Conservation (phyloP, 2,113 vertebrate genomes). For the Scolopax mira region DNA sequence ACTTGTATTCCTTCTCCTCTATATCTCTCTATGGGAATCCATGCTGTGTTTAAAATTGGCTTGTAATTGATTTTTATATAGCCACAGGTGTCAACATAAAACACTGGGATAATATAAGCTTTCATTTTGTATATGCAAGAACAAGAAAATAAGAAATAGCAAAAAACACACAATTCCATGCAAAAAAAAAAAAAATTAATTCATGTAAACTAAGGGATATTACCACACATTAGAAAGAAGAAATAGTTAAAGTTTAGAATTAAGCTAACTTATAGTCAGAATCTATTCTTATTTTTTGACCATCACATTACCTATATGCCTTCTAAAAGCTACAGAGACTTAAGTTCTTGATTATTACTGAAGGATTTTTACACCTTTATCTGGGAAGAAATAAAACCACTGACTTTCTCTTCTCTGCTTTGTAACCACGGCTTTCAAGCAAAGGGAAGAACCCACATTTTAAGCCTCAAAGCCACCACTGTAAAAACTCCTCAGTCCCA, state of each 20-base stretch:
- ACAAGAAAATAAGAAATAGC: not conserved
- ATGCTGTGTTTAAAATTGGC: constrained; percentile 24
- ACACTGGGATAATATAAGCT: not conserved
- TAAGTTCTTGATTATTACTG: not conserved
- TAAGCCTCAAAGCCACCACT: not conserved
- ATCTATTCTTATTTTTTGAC: not conserved
- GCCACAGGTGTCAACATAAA: constrained; percentile 22
- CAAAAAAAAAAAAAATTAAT: not conserved
- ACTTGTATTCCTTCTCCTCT: not conserved
- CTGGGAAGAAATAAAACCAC: not conserved
- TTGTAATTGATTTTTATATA: constrained; percentile 42
- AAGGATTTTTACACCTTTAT: not conserved
- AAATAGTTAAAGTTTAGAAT: not conserved
- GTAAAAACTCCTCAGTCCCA: not conserved
- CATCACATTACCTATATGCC: not conserved
- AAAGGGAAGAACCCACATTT: not conserved
- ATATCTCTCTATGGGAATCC: not conserved
- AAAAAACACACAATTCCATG: not conserved
- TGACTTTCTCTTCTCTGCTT: not conserved
- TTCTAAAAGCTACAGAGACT: not conserved
- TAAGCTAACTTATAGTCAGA: not conserved
- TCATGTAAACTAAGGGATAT: not conserved
- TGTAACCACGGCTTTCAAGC: not conserved
- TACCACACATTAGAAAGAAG: not conserved
- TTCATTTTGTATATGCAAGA: not conserved